Percentiles rank a stretch among this genome's conserved stretches.
phyloP scores from a whole-genome alignment of 1,140 invertebrate species.

The Vanessa tameamea region DNA sequence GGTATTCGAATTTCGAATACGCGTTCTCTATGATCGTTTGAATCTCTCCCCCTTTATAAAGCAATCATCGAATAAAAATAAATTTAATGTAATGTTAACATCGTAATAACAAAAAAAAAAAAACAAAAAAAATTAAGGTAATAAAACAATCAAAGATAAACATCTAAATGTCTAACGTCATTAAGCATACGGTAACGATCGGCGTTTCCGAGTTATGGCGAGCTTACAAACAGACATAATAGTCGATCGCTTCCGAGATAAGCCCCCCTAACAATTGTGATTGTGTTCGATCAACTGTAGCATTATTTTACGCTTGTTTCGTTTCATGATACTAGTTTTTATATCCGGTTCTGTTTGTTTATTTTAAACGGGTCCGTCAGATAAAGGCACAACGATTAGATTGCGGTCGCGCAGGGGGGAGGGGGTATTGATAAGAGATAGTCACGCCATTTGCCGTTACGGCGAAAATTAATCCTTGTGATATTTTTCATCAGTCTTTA shows the following conservation, averaged over 20 bases:
- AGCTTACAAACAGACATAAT: conserved; percentile 31
- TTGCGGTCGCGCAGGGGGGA: too few relatives aligned
- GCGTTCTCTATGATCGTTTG: too few relatives aligned
- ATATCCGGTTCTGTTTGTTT: neutral
- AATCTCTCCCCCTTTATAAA: too few relatives aligned
- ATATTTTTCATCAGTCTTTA: too few relatives aligned
- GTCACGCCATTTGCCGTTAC: too few relatives aligned
- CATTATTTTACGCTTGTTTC: neutral
- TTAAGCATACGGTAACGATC: conserved; percentile 30
- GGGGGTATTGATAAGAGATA: too few relatives aligned
- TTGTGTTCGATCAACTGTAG: neutral
- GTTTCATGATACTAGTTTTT: neutral
- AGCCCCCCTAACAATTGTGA: conserved; percentile 11
- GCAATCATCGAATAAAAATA: too few relatives aligned
- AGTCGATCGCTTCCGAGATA: conserved; percentile 19
- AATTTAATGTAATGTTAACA: neutral
- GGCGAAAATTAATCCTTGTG: too few relatives aligned
- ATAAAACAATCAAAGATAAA: conserved; percentile 28
- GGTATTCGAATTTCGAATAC: too few relatives aligned
- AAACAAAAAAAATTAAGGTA: conserved; percentile 8
- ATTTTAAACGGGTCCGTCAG: too few relatives aligned
- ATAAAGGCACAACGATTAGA: too few relatives aligned
- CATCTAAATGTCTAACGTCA: conserved; percentile 28
- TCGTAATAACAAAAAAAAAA: neutral
- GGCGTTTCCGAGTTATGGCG: conserved; percentile 22